phyloP scores from a whole-genome alignment of 2,888 invertebrate genomes.

The Parnassius apollo region DNA sequence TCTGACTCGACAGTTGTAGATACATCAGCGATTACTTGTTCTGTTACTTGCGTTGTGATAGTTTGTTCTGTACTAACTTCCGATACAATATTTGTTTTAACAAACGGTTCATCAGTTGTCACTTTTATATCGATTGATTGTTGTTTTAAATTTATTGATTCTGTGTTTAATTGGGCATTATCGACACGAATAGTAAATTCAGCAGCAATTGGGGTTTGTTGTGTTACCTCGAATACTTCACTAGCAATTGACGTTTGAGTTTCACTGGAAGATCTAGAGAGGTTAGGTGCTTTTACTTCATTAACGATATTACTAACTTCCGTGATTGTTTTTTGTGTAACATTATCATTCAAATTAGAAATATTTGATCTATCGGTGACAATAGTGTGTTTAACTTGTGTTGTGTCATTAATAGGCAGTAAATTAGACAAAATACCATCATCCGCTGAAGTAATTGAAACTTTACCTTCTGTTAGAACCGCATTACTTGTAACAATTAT shows the following conservation, averaged over 20 bases:
- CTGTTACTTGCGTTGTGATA: constrained; percentile 1
- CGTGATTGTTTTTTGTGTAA: not conserved
- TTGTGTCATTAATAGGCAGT: not conserved
- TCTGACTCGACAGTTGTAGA: not conserved
- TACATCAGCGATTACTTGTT: not conserved
- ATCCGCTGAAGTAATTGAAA: not conserved
- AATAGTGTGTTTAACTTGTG: not conserved
- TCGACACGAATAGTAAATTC: not conserved
- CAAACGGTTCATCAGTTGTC: not conserved
- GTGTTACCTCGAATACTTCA: not conserved
- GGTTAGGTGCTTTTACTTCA: not conserved
- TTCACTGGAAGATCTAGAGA: not conserved
- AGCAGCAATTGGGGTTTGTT: not conserved
- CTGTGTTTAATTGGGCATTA: constrained; percentile 4
- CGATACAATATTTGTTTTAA: not conserved
- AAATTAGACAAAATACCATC: not conserved
- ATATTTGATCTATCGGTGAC: not conserved
- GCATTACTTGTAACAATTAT: not conserved
- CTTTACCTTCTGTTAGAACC: not conserved
- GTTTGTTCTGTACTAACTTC: constrained; percentile 13
- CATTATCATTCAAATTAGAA: not conserved
- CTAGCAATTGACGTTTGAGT: not conserved
- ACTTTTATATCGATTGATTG: constrained; percentile 7
- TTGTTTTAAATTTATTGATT: not conserved
- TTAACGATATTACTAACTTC: not conserved